These are phyloP conservation scores for Oikopleura albicans DNA, from an alignment of 23 tunicate genomes.

Conservation along the genomic window DNA sequence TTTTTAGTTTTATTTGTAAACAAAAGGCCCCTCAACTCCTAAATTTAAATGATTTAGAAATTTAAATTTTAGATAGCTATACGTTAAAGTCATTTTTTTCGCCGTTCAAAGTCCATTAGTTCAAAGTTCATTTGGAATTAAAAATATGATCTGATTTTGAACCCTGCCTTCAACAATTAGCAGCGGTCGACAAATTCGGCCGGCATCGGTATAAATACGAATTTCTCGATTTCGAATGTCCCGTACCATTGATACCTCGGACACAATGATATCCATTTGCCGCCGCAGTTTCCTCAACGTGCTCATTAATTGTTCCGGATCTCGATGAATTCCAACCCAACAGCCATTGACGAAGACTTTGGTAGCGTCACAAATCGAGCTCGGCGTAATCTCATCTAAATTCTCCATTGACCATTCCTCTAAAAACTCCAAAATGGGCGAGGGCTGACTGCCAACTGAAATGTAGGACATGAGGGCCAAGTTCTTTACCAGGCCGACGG, in stretches of 20 bases:
- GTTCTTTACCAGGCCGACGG: conserved; percentile 92
- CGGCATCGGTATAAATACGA: conserved; percentile 96
- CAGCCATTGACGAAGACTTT: conserved; percentile 98
- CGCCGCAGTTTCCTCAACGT: conserved; percentile 80
- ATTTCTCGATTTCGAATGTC: conserved; percentile 94
- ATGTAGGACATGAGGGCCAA: conserved; percentile 96
- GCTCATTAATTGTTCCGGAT: conserved; percentile 92
- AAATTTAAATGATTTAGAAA: too few relatives aligned
- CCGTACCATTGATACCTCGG: conserved; percentile 98
- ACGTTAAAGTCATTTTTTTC: too few relatives aligned
- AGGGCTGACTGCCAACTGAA: conserved; percentile 95
- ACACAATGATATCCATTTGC: conserved; percentile 95
- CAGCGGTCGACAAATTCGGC: conserved; percentile 82
- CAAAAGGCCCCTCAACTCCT: too few relatives aligned
- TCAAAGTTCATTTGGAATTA: too few relatives aligned
- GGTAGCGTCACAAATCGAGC: conserved; percentile 80
- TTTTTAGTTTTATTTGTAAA: too few relatives aligned
- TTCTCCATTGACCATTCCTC: conserved; percentile 99
- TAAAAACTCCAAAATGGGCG: conserved; percentile 85
- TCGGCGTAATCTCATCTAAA: conserved; percentile 88
- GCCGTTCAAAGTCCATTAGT: too few relatives aligned
- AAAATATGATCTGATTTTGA: too few relatives aligned
- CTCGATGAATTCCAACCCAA: conserved; percentile 98
- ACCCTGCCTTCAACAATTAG: conserved; percentile 96
- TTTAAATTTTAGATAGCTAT: too few relatives aligned